These are phyloP conservation scores for Equus quagga DNA, from an alignment of 2,113 vertebrate species.

Conservation along the genomic window DNA sequence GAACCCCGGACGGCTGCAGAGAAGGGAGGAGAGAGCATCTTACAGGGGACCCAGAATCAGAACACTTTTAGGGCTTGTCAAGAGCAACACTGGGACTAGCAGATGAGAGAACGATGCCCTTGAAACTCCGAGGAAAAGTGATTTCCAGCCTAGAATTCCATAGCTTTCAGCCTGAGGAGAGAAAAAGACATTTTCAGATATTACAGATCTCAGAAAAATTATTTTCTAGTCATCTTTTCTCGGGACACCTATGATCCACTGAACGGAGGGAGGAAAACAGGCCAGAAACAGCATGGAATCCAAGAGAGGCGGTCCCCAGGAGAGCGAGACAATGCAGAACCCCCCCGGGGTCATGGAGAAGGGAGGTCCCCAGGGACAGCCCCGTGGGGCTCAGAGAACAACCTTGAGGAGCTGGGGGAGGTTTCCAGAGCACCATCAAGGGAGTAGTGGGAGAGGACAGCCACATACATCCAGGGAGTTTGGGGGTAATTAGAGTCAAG, in stretches of 20 bases:
- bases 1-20: not conserved
- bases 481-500: not conserved
- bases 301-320: not conserved
- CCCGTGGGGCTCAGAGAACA: not conserved
- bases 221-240: not conserved
- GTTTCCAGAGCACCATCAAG: not conserved
- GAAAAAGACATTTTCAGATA: not conserved
- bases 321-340: not conserved
- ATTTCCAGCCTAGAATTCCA: not conserved
- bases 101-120: accelerated
- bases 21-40: accelerated
- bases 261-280: not conserved
- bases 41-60: not conserved
- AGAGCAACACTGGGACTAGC: accelerated
- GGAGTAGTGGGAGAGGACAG: not conserved
- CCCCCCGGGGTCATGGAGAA: not conserved
- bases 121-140: accelerated
- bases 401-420: not conserved
- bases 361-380: not conserved
- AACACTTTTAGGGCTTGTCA: not conserved
- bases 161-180: not conserved
- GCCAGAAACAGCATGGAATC: not conserved
- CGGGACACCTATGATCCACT: not conserved
- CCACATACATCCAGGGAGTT: accelerated
- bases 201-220: not conserved